Conservation (phyloP, 2,888 invertebrate species). For the Plagodis dolabraria region DNA sequence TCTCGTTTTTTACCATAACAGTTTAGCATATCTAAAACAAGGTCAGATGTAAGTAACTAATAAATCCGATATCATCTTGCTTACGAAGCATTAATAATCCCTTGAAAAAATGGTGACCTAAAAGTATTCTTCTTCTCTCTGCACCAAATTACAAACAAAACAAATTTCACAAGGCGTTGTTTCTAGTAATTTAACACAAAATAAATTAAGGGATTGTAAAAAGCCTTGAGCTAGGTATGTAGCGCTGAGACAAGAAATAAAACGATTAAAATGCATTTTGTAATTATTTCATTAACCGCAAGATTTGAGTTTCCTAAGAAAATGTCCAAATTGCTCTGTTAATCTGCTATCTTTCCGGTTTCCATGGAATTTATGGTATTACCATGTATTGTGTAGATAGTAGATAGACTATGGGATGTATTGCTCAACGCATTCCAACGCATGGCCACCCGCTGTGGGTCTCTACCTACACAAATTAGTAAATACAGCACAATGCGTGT, state of each 20-base stretch:
- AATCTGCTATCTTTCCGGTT: slow-evolving; percentile 26
- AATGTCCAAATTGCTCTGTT: slow-evolving; percentile 22
- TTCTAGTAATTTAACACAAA: slow-evolving; percentile 37
- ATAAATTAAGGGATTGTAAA: slow-evolving; percentile 42
- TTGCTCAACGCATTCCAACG: slow-evolving; percentile 26
- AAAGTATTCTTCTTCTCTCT: too few relatives aligned
- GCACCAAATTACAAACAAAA: too few relatives aligned
- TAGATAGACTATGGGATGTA: slow-evolving; percentile 13
- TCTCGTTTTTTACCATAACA: too few relatives aligned
- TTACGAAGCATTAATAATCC: not conserved
- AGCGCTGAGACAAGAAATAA: slow-evolving; percentile 27
- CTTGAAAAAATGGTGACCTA: not conserved
- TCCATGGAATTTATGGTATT: slow-evolving; percentile 20
- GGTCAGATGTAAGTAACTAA: too few relatives aligned
- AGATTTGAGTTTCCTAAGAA: slow-evolving; percentile 6
- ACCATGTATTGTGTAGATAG: slow-evolving; percentile 18
- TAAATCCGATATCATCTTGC: too few relatives aligned
- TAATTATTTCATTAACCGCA: slow-evolving; percentile 24
- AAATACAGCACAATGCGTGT: slow-evolving; percentile 21
- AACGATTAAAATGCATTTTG: slow-evolving; percentile 28
- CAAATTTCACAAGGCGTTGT: slow-evolving; percentile 37
- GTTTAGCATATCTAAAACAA: too few relatives aligned
- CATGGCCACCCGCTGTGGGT: slow-evolving; percentile 21
- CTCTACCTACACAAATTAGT: slow-evolving; percentile 29
- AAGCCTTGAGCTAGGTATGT: slow-evolving; percentile 40